These are phyloP conservation scores for Drosophila silvestris DNA, from an alignment of 2,888 invertebrate genomes.

Conservation along the genomic window DNA sequence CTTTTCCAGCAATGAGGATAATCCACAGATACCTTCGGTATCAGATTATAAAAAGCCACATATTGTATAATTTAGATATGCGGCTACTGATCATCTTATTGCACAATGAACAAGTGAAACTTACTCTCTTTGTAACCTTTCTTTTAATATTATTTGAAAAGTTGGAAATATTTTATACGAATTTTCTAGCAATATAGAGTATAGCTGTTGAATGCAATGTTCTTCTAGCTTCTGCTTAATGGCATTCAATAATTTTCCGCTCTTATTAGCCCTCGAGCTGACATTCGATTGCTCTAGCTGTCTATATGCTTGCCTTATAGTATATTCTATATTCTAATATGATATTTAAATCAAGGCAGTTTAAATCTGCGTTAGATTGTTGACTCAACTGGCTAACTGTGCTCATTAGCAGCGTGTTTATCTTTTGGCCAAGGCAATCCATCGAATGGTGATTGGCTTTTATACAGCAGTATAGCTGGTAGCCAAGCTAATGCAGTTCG, in stretches of 20 bases:
- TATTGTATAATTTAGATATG: too few species aligned
- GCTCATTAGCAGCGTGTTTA: slow-evolving; percentile 38
- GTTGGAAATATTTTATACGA: not conserved
- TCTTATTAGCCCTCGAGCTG: slow-evolving; percentile 16
- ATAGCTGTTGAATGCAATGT: not conserved
- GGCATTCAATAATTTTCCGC: slow-evolving; percentile 35
- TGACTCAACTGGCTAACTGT: slow-evolving; percentile 14
- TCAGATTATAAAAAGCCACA: too few species aligned
- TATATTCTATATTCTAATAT: slow-evolving; percentile 6
- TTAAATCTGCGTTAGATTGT: slow-evolving; percentile 58
- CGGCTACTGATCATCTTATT: too few species aligned
- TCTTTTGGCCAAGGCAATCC: slow-evolving; percentile 25
- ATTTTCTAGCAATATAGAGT: not conserved
- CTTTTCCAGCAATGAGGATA: not conserved
- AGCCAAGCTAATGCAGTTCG: slow-evolving; percentile 52
- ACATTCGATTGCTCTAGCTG: not conserved
- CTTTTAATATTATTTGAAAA: not conserved
- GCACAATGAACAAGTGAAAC: not conserved
- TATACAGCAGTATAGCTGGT: slow-evolving; percentile 5
- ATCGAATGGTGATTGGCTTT: slow-evolving; percentile 43
- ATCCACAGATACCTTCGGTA: too few species aligned
- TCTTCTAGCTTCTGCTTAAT: slow-evolving; percentile 7
- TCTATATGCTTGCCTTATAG: not conserved
- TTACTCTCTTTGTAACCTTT: not conserved
- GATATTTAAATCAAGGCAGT: slow-evolving; percentile 32